These are phyloP conservation scores for Nycticorax nycticorax DNA, from an alignment of 2,113 vertebrate species.

Conservation along the genomic window DNA sequence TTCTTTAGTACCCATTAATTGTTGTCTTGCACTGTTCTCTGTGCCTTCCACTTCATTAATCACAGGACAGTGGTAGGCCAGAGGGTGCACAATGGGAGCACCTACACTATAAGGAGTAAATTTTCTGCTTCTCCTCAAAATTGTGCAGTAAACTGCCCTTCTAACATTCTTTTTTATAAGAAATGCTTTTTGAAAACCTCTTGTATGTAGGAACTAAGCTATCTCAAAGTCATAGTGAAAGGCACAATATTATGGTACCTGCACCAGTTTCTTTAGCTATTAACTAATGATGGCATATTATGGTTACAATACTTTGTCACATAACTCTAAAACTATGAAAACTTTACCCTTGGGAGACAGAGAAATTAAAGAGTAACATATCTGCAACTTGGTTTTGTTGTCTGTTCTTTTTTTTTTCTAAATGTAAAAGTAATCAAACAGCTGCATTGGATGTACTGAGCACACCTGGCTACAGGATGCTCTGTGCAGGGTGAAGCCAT, in stretches of 20 bases:
- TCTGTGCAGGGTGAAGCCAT: neutral
- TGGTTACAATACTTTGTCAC: neutral
- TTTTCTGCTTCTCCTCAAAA: neutral
- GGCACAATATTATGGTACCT: neutral
- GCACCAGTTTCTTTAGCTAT: neutral
- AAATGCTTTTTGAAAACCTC: neutral
- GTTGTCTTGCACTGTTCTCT: neutral
- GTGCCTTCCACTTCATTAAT: slow-evolving; percentile 11
- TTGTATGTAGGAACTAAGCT: neutral
- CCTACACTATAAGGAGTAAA: neutral
- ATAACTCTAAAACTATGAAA: neutral
- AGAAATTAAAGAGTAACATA: neutral
- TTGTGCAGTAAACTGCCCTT: neutral
- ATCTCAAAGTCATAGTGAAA: neutral
- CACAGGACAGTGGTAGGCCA: neutral
- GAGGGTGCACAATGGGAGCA: neutral
- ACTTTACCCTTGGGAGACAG: neutral
- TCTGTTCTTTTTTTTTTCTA: neutral
- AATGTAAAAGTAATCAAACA: neutral
- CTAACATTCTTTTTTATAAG: neutral
- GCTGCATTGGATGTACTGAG: neutral
- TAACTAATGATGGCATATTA: neutral
- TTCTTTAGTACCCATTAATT: slow-evolving; percentile 27
- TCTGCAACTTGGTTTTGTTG: neutral
- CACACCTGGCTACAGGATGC: neutral